phyloP scores from a whole-genome alignment of 2,113 vertebrate species.

The Okapia johnstoni region DNA sequence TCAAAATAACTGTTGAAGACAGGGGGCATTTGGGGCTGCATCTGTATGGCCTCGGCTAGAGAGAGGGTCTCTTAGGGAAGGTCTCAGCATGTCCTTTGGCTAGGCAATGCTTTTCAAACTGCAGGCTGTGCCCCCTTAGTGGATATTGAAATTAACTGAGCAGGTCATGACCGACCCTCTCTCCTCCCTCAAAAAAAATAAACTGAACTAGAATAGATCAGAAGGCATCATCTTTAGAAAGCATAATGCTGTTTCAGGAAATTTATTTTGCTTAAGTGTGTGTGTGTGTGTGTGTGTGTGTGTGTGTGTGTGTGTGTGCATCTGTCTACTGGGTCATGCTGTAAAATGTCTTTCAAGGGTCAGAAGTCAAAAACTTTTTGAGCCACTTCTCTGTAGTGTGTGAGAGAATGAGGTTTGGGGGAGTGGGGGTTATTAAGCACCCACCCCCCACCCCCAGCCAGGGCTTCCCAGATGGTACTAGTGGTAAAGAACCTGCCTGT shows the following conservation, averaged over 20 bases:
- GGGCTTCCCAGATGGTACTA: not conserved
- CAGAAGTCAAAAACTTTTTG: not conserved
- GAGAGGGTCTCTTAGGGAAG: not conserved
- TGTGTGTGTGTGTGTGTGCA: rapidly evolving
- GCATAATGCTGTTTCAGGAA: not conserved
- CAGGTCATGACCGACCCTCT: not conserved
- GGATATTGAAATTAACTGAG: not conserved
- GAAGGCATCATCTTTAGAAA: not conserved
- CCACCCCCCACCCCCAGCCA: not conserved
- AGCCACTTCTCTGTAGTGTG: not conserved
- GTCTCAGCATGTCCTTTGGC: not conserved
- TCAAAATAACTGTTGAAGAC: not conserved
- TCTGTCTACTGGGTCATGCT: not conserved
- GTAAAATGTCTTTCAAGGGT: not conserved
- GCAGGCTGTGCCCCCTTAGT: not conserved
- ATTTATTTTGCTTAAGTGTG: not conserved
- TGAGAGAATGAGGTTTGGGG: not conserved
- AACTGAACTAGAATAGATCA: not conserved
- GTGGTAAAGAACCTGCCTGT: not conserved
- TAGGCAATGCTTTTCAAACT: not conserved
- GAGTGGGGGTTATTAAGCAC: not conserved
- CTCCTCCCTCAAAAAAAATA: not conserved
- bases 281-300: not conserved
- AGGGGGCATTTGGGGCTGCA: not conserved
- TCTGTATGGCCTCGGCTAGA: not conserved